phyloP scores from a whole-genome alignment of 2,113 vertebrate species.

The Laticauda laticaudata region DNA sequence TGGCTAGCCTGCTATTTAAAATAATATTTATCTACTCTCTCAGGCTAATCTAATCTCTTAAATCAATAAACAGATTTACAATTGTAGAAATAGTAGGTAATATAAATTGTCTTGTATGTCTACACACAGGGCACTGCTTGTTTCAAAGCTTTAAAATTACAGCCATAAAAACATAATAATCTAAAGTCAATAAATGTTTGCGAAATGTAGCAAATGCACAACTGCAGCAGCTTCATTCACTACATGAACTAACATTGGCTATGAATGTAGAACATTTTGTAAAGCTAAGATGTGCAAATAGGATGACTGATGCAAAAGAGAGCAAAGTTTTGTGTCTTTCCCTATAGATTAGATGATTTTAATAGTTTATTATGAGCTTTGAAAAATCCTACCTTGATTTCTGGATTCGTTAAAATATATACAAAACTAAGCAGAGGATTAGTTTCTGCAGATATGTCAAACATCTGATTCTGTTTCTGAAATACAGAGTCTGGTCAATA shows the following conservation, averaged over 20 bases:
- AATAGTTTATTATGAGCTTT: not conserved
- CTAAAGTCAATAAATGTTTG: constrained; percentile 51
- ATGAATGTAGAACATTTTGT: not conserved
- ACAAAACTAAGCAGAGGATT: not conserved
- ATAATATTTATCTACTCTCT: not conserved
- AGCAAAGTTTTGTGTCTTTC: not conserved
- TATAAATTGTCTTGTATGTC: constrained; percentile 57
- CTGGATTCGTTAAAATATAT: not conserved
- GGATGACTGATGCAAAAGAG: not conserved
- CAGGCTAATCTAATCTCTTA: constrained; percentile 39
- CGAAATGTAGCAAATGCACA: constrained; percentile 33
- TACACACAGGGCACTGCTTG: not conserved
- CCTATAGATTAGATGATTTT: not conserved
- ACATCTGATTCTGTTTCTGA: not conserved
- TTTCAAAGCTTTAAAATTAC: constrained; percentile 54
- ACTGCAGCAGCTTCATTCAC: not conserved
- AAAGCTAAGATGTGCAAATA: not conserved
- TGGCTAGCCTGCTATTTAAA: not conserved
- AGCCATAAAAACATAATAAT: constrained; percentile 47
- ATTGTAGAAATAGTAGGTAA: constrained; percentile 38
- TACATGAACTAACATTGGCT: constrained; percentile 48
- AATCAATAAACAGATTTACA: constrained; percentile 37
- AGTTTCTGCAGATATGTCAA: not conserved
- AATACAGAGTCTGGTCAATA: not conserved
- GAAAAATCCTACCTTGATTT: not conserved